Base-by-base conservation (phyloP, 2,888 invertebrate genomes). In the Axea sp. region DNA sequence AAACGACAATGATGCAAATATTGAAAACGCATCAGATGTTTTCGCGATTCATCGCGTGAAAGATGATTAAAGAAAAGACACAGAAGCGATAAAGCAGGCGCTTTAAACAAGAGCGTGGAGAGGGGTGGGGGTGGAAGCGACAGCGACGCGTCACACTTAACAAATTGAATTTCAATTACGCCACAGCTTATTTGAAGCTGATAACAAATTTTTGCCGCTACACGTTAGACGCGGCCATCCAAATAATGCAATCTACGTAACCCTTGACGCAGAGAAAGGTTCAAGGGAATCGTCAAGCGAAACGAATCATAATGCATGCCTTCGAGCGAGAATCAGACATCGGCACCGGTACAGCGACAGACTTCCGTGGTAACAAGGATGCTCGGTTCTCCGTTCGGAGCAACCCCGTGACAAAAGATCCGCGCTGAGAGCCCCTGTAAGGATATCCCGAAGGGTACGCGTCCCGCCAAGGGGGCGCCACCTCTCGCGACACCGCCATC, bases 381-480 rank as follows among this genome's bases (percentile, higher is more conserved):
- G 30, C n/a, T 17, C 3, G 30, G 55, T 53, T 53, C 43, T 26
- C 26, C 28, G 45, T 9, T 15, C 19, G 19, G 17, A 41, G 9
- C 39, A 37, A 55, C 55, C 55, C 55, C 19, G 41, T 22, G n/a
- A 22, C 17, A 26, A 19, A 49, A 41, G 49, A 14, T 33, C 6
- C 35, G 26, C 35, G 24, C 51, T 24, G 35, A 51, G 51, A 51
- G 51, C 51, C 51, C 35, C 51, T 51, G 51, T 35, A 51, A 51
- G 51, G 51, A 51, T 51, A 51, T 33, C 17, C 53, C 28, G 39
- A 41, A 30, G 55, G 55, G 39, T 37, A 26, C 37, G 37, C 53
- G 31, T 15, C 11, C 22, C n/a, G 37, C 26, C 28, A 30, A 37
- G 64, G 30, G 47, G 64, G 57, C 49, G 43, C 59, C 51, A 51